Percentiles rank a stretch among this genome's conserved stretches.
These are phyloP conservation scores for Eulemur mongoz DNA, from an alignment of 2,797 vertebrate species.

Conservation along the genomic window DNA sequence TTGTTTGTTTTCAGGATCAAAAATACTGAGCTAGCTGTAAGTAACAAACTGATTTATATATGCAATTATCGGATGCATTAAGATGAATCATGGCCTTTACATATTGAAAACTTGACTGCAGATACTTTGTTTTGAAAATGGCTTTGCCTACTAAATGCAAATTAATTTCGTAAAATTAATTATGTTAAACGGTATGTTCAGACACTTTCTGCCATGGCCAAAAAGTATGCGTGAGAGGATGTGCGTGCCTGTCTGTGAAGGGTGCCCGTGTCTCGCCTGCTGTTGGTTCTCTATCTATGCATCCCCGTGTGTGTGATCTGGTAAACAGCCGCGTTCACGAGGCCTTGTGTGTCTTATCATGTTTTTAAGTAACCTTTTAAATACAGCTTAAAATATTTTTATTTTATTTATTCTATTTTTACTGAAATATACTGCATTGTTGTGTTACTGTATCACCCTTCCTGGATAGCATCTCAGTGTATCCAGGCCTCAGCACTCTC, in stretches of 20 bases:
- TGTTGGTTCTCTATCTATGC: conserved; percentile 96
- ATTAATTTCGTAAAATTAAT: conserved; percentile 76
- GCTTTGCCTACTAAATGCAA: conserved; percentile 74
- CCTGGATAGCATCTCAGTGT: conserved; percentile 82
- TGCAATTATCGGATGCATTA: conserved; percentile 62
- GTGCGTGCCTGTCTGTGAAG: conserved; percentile 66
- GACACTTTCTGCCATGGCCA: conserved; percentile 89
- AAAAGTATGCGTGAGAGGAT: conserved; percentile 89
- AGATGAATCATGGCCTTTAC: conserved; percentile 58
- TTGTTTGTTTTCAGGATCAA: conserved; percentile 44
- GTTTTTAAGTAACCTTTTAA: conserved; percentile 87
- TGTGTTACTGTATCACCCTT: conserved; percentile 88
- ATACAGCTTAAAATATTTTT: conserved; percentile 94
- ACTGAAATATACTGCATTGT: conserved; percentile 93
- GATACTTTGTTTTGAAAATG: conserved; percentile 76
- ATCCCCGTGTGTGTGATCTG: conserved; percentile 90
- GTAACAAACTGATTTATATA: conserved; percentile 65
- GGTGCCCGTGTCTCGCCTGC: conserved; percentile 69
- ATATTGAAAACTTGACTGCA: conserved; percentile 67
- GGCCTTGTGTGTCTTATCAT: conserved; percentile 88
- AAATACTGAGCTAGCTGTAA: conserved; percentile 65
- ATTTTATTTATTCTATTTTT: conserved; percentile 99
- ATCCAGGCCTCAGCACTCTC: conserved; percentile 81
- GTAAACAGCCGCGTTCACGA: conserved; percentile 85
- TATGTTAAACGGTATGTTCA: conserved; percentile 80